Conservation (phyloP, 2,888 invertebrate species). For the Polydesmus complanatus region DNA sequence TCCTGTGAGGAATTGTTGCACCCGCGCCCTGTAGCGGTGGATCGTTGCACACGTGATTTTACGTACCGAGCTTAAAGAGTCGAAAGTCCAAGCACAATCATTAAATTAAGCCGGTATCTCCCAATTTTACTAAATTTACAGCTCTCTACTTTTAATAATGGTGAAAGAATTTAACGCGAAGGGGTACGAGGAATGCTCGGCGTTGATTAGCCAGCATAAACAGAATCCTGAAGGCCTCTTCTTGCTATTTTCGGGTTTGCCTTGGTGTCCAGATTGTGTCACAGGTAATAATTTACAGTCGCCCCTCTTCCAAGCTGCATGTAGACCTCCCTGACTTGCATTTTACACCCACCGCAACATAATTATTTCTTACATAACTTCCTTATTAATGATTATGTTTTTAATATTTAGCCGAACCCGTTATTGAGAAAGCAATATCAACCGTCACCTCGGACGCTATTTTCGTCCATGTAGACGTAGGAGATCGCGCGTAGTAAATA, state of each 20-base stretch:
- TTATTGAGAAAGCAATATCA: constrained; percentile 52
- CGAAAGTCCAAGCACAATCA: no score
- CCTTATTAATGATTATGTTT: constrained; percentile 5
- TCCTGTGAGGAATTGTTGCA: no score
- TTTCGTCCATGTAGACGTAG: constrained; percentile 64
- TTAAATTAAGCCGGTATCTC: no score
- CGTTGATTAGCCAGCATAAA: constrained; percentile 42
- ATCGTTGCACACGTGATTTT: no score
- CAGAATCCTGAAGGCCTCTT: constrained; percentile 34
- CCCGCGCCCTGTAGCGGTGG: no score
- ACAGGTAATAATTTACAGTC: no score
- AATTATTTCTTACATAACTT: background rate
- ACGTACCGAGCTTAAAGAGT: no score
- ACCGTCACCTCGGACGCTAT: constrained; percentile 45
- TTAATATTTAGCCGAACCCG: constrained; percentile 54
- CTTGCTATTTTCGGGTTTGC: constrained; percentile 52
- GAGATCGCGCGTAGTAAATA: constrained; percentile 57
- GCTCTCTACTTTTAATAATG: constrained; percentile 31
- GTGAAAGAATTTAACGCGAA: constrained; percentile 37
- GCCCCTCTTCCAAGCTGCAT: no score
- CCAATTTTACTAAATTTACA: background rate
- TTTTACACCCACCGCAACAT: no score
- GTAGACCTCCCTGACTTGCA: no score
- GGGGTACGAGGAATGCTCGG: constrained; percentile 48
- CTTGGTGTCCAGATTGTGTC: constrained; percentile 84